Conservation (phyloP, 1,140 invertebrate genomes). For the Heliconius congener region DNA sequence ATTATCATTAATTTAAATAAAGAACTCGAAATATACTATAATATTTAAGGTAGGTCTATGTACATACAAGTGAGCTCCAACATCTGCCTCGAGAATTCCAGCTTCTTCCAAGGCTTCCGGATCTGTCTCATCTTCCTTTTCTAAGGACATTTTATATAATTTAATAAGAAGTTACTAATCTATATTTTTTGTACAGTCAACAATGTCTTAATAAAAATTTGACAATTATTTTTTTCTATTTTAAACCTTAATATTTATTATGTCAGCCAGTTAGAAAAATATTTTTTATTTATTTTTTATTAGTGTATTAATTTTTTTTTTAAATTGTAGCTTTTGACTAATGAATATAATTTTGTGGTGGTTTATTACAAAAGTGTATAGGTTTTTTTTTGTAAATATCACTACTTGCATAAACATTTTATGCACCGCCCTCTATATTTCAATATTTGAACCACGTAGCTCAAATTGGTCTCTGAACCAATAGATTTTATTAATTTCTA, state of each 20-base stretch:
- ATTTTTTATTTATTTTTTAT: not conserved
- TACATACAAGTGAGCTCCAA: conserved; percentile 67
- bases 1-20: no score
- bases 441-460: not conserved
- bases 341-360: not conserved
- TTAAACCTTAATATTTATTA: not conserved
- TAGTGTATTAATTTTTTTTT: not conserved
- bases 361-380: not conserved
- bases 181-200: not conserved
- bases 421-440: not conserved
- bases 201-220: not conserved
- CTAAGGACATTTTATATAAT: conserved; percentile 46
- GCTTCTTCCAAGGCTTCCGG: conserved; percentile 64
- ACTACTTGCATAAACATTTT: not conserved
- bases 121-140: conserved; percentile 46
- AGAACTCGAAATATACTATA: no score
- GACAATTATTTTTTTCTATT: not conserved
- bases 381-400: not conserved
- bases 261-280: not conserved
- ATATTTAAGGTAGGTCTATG: no score
- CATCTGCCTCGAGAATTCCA: conserved; percentile 68
- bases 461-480: no score
- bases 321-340: not conserved
- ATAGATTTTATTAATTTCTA: not conserved
- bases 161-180: not conserved